Percentiles rank a stretch among this genome's conserved stretches.
Evolutionary conservation across 2,888 invertebrate genomes (phyloP).

Genomic region (Drosophila hamatofila): DNA sequence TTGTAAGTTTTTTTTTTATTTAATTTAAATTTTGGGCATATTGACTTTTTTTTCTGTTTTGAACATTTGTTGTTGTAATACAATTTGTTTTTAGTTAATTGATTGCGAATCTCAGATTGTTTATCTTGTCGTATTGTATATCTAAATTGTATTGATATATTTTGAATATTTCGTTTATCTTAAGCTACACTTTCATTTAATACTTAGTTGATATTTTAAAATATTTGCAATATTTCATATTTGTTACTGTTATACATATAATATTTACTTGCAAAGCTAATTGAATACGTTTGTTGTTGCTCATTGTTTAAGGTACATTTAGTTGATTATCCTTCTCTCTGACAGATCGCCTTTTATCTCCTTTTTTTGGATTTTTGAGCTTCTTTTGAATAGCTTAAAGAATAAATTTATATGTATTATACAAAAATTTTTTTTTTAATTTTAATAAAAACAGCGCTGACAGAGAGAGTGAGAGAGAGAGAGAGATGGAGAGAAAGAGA

Average conservation of each 20-base stretch:
- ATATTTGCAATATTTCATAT: constrained; percentile 45
- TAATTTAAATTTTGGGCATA: constrained; percentile 12
- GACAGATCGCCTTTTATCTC: constrained; percentile 12
- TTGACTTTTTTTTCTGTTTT: constrained; percentile 8
- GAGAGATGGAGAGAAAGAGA: neutral
- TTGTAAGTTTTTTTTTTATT: constrained; percentile 5
- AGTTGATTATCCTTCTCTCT: constrained; percentile 46
- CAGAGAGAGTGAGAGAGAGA: constrained; percentile 3
- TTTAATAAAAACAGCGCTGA: constrained; percentile 17
- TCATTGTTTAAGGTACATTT: constrained; percentile 68
- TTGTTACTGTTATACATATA: constrained; percentile 26
- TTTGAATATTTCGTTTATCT: constrained; percentile 4
- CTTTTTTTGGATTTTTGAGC: constrained; percentile 58
- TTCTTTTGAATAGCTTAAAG: constrained; percentile 31
- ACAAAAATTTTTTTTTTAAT: constrained; percentile 22
- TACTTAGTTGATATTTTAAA: constrained; percentile 39
- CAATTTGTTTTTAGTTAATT: constrained; percentile 19
- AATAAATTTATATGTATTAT: constrained; percentile 28
- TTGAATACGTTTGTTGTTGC: constrained; percentile 67
- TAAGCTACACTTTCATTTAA: constrained; percentile 28
- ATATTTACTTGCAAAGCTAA: constrained; percentile 68
- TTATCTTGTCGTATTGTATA: constrained; percentile 8
- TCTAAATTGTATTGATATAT: constrained; percentile 25
- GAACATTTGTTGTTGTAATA: constrained; percentile 9
- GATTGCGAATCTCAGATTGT: constrained; percentile 41